Percentiles rank a stretch among this genome's conserved stretches.
Evolutionary conservation across 37 sponge, comb jelly and placozoan species (phyloP).

Genomic region (Eunapius fragilis): DNA sequence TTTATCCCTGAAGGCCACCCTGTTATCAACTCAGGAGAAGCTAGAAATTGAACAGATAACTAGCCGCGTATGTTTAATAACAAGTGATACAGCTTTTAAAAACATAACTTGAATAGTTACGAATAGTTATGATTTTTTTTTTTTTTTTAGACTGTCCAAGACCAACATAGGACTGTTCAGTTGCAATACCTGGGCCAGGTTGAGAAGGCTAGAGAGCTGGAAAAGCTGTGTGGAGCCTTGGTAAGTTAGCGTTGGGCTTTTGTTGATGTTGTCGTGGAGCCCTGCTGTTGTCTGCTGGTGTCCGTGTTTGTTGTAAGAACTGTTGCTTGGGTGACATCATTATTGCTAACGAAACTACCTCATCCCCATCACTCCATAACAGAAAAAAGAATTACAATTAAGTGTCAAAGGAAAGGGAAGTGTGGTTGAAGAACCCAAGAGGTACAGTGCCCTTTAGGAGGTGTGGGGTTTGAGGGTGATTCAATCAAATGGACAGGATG

Average conservation of each 20-base stretch:
- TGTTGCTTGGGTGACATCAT: no score
- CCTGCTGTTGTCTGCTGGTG: no score
- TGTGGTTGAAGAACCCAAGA: background rate
- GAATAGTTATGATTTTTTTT: background rate
- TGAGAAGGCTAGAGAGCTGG: background rate
- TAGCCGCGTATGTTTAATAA: background rate
- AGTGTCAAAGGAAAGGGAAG: background rate
- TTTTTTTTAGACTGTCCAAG: background rate
- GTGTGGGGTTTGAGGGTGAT: no score
- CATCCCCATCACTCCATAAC: background rate
- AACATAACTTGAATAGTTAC: background rate
- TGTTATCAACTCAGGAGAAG: background rate
- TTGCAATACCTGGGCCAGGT: background rate
- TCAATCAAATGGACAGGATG: no score
- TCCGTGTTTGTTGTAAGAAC: background rate
- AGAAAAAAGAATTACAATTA: background rate
- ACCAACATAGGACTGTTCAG: background rate
- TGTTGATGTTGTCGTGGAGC: no score
- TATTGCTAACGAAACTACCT: no score
- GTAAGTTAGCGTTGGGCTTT: background rate
- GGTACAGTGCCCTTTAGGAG: background rate
- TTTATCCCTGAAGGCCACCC: background rate
- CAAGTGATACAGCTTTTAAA: background rate
- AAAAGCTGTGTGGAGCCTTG: background rate
- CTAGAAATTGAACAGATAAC: background rate